Base-by-base conservation (phyloP, 64 coral and sea anemone genomes). In the Montipora sp. region DNA sequence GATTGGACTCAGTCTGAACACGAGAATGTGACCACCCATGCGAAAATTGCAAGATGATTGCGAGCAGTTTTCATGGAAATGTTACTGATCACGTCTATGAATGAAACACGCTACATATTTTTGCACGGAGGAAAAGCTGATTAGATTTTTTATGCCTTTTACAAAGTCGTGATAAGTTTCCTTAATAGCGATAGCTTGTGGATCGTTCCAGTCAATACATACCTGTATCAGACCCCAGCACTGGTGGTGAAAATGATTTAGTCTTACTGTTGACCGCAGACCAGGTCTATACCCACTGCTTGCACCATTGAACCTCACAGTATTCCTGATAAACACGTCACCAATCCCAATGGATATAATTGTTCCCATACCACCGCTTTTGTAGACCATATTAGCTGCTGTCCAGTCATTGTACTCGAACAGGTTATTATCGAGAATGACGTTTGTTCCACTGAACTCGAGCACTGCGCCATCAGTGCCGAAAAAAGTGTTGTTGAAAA, bases 331-430 rank as follows among this genome's bases (percentile, higher is more conserved):
- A 51, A 79, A 93, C 5, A 63, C 73, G 8, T 96, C 91, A 13
- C 91, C 87, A n/a, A 84, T 53, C 7, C 91, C 81, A 66, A 76
- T 75, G 18, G 91, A 93, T 4, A 96, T 74, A 36, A 96, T 47
- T 0, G 91, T 93, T 14, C 86, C 91, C 12, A 93, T 48, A 1
- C 91, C 95, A 48, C 95, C 95, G 48, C 69, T 66, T 36, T 51
- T 80, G 1, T 83, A 79, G 20, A 91, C 91, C 89, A 89, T 89
- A 61, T 90, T 98, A 16, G 96, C 93, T 79, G 75, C 92, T 5
- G 80, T 91, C 95, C 95, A 96, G 69, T 94, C 95, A 19, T 94
- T 96, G 18, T 93, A 94, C 74, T 94, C 92, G 67, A 98, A 98
- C 4, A 98, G 75, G 47, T 98, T 98, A 48, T 98, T 98, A 16